Conservation (phyloP, 2,797 vertebrate species). For the Enteromius argenteus region DNA sequence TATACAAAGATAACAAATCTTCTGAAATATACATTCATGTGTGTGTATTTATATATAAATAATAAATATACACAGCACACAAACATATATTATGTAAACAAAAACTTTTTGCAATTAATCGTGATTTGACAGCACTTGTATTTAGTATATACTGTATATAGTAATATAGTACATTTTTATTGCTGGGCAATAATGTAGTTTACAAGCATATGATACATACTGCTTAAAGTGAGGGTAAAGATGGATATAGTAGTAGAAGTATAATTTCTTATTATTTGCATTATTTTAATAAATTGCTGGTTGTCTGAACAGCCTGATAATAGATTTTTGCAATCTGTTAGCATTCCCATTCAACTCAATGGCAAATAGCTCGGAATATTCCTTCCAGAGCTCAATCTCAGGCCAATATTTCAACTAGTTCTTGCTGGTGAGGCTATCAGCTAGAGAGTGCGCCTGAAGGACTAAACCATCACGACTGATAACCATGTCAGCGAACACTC, state of each 20-base stretch:
- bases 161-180: neutral
- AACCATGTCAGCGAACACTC: constrained; percentile 15
- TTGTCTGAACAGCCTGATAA: neutral
- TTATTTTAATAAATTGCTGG: neutral
- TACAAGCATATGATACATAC: neutral
- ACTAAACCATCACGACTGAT: constrained; percentile 7
- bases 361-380: neutral
- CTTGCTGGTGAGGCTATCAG: constrained; percentile 1
- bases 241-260: neutral
- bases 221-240: neutral
- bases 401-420: neutral
- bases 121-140: neutral
- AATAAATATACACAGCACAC: too few relatives aligned
- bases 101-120: too few relatives aligned
- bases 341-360: neutral
- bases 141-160: neutral
- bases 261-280: neutral
- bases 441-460: neutral
- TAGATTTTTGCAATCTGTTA: neutral
- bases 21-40: too few relatives aligned
- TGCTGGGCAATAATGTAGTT: neutral
- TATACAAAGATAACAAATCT: too few relatives aligned
- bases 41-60: too few relatives aligned
- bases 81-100: too few relatives aligned
- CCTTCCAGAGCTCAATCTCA: neutral